A percentile compares a stretch with the other conserved stretches of the same genome.
These are phyloP conservation scores for Thalassarche chlororhynchos DNA, from an alignment of 2,113 vertebrate genomes.

Conservation along the genomic window DNA sequence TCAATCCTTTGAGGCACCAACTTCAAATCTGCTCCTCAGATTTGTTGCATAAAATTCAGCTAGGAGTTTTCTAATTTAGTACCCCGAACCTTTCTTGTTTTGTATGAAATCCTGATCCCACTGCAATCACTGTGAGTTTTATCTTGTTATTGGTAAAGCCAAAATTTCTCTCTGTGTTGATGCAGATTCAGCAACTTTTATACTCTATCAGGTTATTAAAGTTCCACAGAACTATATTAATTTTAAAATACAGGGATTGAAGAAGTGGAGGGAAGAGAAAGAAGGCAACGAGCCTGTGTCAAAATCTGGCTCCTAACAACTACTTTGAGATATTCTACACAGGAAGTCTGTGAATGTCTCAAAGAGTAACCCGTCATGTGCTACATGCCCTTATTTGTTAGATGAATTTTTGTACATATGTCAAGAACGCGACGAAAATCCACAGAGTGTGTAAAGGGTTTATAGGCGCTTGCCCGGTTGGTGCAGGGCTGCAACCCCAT, in stretches of 20 bases:
- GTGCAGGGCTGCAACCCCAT: neutral
- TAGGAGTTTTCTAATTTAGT: neutral
- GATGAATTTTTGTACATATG: rapidly evolving
- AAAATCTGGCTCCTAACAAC: neutral
- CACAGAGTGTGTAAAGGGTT: rapidly evolving
- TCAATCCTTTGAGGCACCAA: neutral
- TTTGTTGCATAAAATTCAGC: neutral
- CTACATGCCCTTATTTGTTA: neutral
- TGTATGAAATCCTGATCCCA: neutral
- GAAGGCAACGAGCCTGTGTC: neutral
- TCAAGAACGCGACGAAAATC: rapidly evolving
- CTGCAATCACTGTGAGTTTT: neutral
- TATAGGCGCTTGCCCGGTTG: neutral
- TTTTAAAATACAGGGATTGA: neutral
- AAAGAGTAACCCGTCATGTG: neutral
- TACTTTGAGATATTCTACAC: neutral
- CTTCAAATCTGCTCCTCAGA: neutral
- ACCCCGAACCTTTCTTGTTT: neutral
- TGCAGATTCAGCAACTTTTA: neutral
- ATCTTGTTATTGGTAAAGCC: neutral
- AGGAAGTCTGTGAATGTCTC: neutral
- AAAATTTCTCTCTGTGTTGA: neutral
- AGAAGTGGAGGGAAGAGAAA: neutral
- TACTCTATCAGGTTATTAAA: neutral
- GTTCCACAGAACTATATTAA: neutral